phyloP scores from a whole-genome alignment of 2,797 vertebrate genomes.

The Eleutherodactylus coqui region DNA sequence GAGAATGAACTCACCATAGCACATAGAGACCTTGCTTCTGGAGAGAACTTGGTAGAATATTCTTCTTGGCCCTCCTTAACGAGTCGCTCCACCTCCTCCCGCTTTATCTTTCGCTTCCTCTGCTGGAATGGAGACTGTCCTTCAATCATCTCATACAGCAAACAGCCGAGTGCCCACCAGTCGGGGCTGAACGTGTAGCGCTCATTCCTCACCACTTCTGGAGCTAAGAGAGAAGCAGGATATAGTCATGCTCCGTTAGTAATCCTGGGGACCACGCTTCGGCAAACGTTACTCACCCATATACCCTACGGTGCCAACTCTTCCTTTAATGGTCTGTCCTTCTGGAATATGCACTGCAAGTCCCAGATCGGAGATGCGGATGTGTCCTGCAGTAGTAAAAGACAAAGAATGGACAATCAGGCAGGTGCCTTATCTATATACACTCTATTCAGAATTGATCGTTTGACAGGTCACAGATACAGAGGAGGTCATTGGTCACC shows the following conservation, averaged over 20 bases:
- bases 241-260: not conserved
- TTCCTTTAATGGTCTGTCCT: slow-evolving; percentile 92
- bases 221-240: slow-evolving; percentile 76
- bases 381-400: slow-evolving; percentile 82
- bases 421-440: not conserved
- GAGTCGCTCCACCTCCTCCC: slow-evolving; percentile 94
- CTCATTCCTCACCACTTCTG: slow-evolving; percentile 95
- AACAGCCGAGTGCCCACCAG: slow-evolving; percentile 97
- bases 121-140: slow-evolving; percentile 98
- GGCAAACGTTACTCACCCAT: slow-evolving; percentile 85
- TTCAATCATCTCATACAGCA: slow-evolving; percentile 98
- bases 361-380: slow-evolving; percentile 96
- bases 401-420: not conserved
- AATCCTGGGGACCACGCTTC: slow-evolving; percentile 25
- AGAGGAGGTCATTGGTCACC: no score
- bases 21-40: slow-evolving; percentile 87
- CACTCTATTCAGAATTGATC: not conserved
- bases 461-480: not conserved
- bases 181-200: slow-evolving; percentile 95
- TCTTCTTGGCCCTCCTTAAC: slow-evolving; percentile 92
- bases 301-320: slow-evolving; percentile 96
- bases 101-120: slow-evolving; percentile 96
- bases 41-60: slow-evolving; percentile 89
- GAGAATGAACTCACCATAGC: slow-evolving; percentile 83
- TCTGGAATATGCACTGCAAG: slow-evolving; percentile 92